A percentile compares a stretch with the other conserved stretches of the same genome.
Evolutionary conservation across 1,140 invertebrate species (phyloP).

Genomic region (Achroia grisella): DNA sequence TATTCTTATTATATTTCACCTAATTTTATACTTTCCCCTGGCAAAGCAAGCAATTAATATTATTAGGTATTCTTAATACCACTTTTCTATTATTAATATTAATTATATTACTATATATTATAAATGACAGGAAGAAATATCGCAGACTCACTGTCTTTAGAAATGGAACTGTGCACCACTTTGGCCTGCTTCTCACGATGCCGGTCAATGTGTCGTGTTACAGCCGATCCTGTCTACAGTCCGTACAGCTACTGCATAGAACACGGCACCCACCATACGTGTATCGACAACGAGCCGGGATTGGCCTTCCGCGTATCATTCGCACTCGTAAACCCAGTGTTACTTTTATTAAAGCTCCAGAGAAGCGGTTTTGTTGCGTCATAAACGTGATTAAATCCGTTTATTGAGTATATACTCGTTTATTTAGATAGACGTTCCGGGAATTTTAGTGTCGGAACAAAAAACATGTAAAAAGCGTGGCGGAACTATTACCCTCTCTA

Average conservation of each 20-base stretch:
- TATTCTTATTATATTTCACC: no score
- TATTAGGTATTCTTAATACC: no score
- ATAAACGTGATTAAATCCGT: constrained; percentile 18
- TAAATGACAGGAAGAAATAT: no score
- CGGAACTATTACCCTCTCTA: constrained; percentile 55
- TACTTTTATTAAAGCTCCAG: constrained; percentile 28
- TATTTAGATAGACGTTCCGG: constrained; percentile 7
- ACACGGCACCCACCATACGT: constrained; percentile 15
- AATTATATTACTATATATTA: no score
- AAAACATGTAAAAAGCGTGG: constrained; percentile 66
- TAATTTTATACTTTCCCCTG: no score
- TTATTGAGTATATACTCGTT: constrained; percentile 21
- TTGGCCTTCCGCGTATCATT: constrained; percentile 24
- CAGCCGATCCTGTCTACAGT: constrained; percentile 29
- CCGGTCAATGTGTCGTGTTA: constrained; percentile 30
- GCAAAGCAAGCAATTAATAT: no score
- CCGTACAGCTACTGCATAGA: background rate
- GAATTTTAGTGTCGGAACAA: constrained; percentile 5
- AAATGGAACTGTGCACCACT: constrained; percentile 11
- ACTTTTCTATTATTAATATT: no score
- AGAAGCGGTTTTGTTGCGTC: constrained; percentile 14
- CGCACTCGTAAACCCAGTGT: constrained; percentile 32
- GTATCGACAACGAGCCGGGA: constrained; percentile 34
- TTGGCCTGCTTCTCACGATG: constrained; percentile 4
- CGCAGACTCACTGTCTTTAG: background rate